Base-by-base conservation (phyloP, 2,113 vertebrate species). In the Alethe diademata region DNA sequence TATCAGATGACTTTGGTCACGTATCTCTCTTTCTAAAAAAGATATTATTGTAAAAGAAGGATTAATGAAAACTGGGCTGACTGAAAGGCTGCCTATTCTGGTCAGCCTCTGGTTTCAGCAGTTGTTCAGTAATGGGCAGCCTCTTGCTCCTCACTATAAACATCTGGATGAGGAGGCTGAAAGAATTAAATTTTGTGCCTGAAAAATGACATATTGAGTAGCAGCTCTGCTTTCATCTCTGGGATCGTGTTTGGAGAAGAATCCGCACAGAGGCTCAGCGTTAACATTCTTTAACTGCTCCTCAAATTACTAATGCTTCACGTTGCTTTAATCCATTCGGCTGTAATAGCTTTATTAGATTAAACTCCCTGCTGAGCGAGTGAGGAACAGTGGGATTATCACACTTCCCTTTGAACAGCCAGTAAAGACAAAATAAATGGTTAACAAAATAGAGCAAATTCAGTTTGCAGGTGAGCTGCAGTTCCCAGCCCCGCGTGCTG, bases 391-490 rank as follows among this genome's bases (percentile, higher is more conserved):
- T 97, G 96, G 97, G 97, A 97, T 98, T 97, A 97, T 98, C 97
- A 95, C 96, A 91, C 97, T 97, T 97, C 97, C 96, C 95, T 97
- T 97, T 97, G 97, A 98, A 97, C 94, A 97, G 92, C 95, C 95
- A 57, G 97, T 92, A 97, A 97, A 98, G 98, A 97, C 97, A 98
- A 97, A 98, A 97, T 98, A 97, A 97, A 97, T 96, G 97, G 97
- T 97, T 97, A 98, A 97, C 96, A 96, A 97, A 97, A 97, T 95
- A 97, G 91, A 96, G 96, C 75, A 95, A 96, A 97, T 95, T 97
- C 96, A 66, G 93, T 97, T 96, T 97, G 96, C 96, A 97, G 97
- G 95, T 97, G 97, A 97, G 94, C 94, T 72, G 87, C 87, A 62
- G 79, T 61, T 60, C 89, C 82, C 86, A 86, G 78, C 85, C 82